Percentiles rank a stretch among this genome's conserved stretches.
These are phyloP conservation scores for Chaetura pelagica DNA, from an alignment of 2,113 vertebrate species.

Conservation along the genomic window DNA sequence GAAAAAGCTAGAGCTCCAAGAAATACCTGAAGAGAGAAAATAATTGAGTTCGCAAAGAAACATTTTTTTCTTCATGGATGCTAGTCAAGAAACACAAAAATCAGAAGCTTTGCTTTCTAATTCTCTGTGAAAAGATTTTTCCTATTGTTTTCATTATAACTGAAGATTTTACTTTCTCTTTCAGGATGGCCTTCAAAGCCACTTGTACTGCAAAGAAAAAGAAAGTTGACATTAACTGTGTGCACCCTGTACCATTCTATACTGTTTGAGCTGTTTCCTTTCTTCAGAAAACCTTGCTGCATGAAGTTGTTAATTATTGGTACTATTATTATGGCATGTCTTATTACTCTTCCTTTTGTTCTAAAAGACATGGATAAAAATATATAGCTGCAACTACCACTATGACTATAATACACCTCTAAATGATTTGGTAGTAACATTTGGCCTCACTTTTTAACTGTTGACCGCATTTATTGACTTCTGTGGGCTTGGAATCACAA, in stretches of 20 bases:
- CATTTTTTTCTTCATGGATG: background rate
- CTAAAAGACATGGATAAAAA: background rate
- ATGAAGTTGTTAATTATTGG: background rate
- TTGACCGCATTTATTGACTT: background rate
- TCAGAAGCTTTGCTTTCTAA: background rate
- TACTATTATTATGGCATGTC: rapidly evolving
- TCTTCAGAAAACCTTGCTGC: background rate
- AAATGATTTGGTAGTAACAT: background rate
- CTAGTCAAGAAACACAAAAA: background rate
- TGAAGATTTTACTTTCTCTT: background rate
- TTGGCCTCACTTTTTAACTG: background rate
- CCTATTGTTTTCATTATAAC: background rate
- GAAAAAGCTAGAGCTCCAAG: conserved; percentile 73
- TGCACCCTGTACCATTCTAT: background rate
- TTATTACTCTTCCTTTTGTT: background rate
- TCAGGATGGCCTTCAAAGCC: background rate
- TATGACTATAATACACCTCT: background rate
- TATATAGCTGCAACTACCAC: background rate
- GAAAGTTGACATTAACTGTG: background rate
- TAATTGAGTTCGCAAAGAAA: background rate
- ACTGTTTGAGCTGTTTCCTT: background rate
- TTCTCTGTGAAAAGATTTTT: background rate
- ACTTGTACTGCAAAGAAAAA: background rate
- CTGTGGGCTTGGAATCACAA: background rate
- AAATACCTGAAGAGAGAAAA: conserved; percentile 72